phyloP scores from a whole-genome alignment of 2,797 vertebrate genomes.

The Echeneis naucrates region DNA sequence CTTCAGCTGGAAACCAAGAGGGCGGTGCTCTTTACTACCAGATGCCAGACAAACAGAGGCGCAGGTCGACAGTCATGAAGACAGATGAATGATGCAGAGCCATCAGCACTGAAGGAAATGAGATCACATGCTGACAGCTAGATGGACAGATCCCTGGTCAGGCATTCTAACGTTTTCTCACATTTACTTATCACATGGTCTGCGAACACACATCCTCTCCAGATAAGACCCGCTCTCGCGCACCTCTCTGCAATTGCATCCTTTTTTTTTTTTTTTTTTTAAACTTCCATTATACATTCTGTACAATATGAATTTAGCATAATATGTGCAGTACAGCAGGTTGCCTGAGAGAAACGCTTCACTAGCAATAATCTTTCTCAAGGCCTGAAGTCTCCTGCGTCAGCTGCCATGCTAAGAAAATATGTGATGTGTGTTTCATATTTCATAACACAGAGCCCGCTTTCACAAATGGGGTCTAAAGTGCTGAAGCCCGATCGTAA shows the following conservation, averaged over 20 bases:
- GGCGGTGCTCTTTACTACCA: slow-evolving; percentile 56
- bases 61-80: slow-evolving; percentile 78
- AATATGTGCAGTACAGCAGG: slow-evolving; percentile 55
- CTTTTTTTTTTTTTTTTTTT: slow-evolving; percentile 6
- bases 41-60: slow-evolving; percentile 70
- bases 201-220: slow-evolving; percentile 19
- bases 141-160: slow-evolving; percentile 72
- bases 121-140: slow-evolving; percentile 79
- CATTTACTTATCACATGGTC: slow-evolving; percentile 39
- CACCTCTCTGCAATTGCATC: slow-evolving; percentile 8
- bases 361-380: slow-evolving; percentile 61
- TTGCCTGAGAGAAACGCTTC: slow-evolving; percentile 56
- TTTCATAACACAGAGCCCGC: slow-evolving; percentile 56
- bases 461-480: slow-evolving; percentile 56
- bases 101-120: slow-evolving; percentile 73
- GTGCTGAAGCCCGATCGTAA: slow-evolving; percentile 49
- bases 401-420: slow-evolving; percentile 54
- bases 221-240: slow-evolving; percentile 21
- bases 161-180: slow-evolving; percentile 72
- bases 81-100: slow-evolving; percentile 80
- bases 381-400: slow-evolving; percentile 62
- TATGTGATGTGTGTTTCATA: slow-evolving; percentile 59
- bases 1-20: slow-evolving; percentile 54
- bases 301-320: slow-evolving; percentile 45
- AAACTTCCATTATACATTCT: slow-evolving; percentile 23